Evolutionary conservation across 2,888 invertebrate species (phyloP).

Genomic region (Tipula confusa): DNA sequence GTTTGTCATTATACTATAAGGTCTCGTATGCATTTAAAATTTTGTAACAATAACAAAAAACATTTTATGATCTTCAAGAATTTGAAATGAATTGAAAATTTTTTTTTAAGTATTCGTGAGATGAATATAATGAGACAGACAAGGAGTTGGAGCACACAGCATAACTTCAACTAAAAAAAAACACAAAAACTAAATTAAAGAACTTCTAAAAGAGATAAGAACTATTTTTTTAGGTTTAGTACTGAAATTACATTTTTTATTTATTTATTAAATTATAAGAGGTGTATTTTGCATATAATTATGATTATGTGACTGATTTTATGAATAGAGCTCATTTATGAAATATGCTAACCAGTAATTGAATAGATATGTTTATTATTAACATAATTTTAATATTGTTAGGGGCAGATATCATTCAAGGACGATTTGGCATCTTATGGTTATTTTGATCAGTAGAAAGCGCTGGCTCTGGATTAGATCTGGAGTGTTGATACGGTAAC

Average conservation of each 20-base stretch:
- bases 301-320: not conserved
- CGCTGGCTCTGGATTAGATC: too few species aligned
- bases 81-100: constrained; percentile 7
- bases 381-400: too few species aligned
- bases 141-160: not conserved
- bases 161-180: not conserved
- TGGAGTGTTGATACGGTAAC: too few species aligned
- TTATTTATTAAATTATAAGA: too few species aligned
- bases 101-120: constrained; percentile 21
- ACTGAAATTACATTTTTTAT: not conserved
- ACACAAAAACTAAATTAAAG: not conserved
- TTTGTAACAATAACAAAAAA: not conserved
- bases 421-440: too few species aligned
- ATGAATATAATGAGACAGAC: constrained; percentile 28
- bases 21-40: not conserved
- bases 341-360: too few species aligned
- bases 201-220: not conserved
- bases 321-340: not conserved
- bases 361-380: too few species aligned
- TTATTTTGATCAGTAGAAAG: too few species aligned
- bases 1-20: not conserved
- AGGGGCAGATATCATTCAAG: too few species aligned
- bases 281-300: not conserved
- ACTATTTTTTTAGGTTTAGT: not conserved
- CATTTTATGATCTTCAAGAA: not conserved